These are phyloP conservation scores for Anoura caudifer DNA, from an alignment of 2,113 vertebrate species.

Conservation along the genomic window DNA sequence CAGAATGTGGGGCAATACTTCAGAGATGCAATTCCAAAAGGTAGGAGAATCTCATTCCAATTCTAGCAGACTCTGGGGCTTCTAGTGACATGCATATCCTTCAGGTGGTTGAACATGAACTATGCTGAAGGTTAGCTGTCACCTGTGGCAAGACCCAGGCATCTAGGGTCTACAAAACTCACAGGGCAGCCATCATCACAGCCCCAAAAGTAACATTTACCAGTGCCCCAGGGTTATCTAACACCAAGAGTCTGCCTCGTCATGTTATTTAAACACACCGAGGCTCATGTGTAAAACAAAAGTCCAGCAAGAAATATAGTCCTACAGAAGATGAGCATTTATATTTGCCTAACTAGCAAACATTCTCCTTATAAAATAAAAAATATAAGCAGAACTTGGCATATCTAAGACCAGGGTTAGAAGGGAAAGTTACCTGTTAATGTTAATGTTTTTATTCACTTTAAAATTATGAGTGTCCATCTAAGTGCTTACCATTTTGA, in stretches of 20 bases:
- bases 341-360: neutral
- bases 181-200: neutral
- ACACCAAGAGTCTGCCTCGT: neutral
- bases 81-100: neutral
- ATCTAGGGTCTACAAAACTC: neutral
- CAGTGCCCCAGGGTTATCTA: neutral
- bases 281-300: neutral
- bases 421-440: neutral
- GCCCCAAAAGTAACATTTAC: neutral
- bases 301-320: neutral
- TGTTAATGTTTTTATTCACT: neutral
- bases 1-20: neutral
- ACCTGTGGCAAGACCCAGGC: neutral
- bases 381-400: neutral
- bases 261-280: neutral
- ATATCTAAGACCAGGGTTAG: neutral
- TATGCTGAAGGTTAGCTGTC: neutral
- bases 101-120: too few species aligned
- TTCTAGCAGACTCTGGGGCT: neutral
- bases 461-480: neutral
- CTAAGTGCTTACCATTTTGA: neutral
- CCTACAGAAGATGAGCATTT: neutral
- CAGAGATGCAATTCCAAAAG: neutral
- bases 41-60: neutral
- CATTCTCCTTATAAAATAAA: neutral